Evolutionary conservation across 2,888 invertebrate genomes (phyloP), one percentile per base, ranked within the genome.

Genomic region (Ischnus inquisitorius): DNA sequence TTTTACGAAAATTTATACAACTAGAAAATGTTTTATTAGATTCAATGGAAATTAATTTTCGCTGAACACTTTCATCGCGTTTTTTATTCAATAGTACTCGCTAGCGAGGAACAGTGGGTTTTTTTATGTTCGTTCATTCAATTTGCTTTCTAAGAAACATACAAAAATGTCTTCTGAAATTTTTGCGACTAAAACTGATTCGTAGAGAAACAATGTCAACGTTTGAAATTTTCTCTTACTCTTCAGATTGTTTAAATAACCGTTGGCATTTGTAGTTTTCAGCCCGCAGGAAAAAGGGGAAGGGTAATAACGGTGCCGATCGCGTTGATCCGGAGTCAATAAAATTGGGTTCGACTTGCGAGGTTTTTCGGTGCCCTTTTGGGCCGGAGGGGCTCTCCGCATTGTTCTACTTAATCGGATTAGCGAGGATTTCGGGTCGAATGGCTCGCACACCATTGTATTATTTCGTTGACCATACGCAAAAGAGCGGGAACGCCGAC

Each of bases 391-490:
- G 22, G 19, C 19, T 54, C 22, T 22, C 19, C 8, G 34, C 79
- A 86, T 89, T 89, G 88, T 88, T 65, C 75, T 25, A 51, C 69
- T 41, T 88, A 88, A 89, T 88, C 88, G 86, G 88, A 88, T 89
- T 88, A 88, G 79, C 62, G 72, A 79, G 80, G 80, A 22, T 22
- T 54, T 19, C 54, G 54, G 54, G 22, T 54, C 54, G 54, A n/a
- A 54, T 54, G 19, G 54, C 19, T 54, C 54, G 54, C 54, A 10
- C 10, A 19, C 54, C 54, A 22, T 54, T 54, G 54, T 22, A 19
- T 22, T 12, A 10, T 54, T 8, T 19, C 54, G 54, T 8, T 19
- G 54, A 54, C 54, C 54, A 54, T 16, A 22, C 19, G 48, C 34
- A 34, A 34, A 34, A 34, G 34, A 34, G 8, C 34, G 2, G 34